These are phyloP conservation scores for Zhuqinia jingwanae DNA, from an alignment of 2,888 invertebrate genomes.

Conservation along the genomic window DNA sequence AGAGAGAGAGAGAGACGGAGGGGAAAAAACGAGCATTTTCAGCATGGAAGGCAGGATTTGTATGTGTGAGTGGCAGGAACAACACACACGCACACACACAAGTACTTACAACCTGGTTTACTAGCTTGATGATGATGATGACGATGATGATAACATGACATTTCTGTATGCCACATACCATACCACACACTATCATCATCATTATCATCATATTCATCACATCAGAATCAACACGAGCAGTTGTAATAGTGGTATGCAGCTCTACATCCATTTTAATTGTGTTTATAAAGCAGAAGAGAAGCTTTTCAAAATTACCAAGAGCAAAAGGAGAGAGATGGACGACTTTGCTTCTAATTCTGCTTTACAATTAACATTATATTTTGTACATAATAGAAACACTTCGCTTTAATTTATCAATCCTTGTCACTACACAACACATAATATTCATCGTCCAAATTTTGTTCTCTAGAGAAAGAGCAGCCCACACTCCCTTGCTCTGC, in stretches of 20 bases:
- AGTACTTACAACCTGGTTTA: no score
- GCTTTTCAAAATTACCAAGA: no score
- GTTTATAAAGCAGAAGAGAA: background rate
- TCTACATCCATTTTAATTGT: background rate
- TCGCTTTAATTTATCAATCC: no score
- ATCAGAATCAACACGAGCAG: background rate
- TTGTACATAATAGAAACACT: no score
- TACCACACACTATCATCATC: background rate
- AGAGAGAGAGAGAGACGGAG: no score
- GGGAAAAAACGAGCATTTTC: no score
- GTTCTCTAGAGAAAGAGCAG: background rate
- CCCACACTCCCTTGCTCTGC: background rate
- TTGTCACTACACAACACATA: no score
- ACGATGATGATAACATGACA: slow-evolving; percentile 39
- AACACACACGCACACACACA: no score
- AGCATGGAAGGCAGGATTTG: no score
- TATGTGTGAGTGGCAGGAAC: no score
- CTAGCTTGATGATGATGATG: background rate
- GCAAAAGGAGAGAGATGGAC: background rate
- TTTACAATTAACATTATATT: no score
- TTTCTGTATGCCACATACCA: background rate
- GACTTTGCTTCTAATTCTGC: background rate
- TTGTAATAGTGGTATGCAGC: background rate
- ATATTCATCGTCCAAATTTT: no score
- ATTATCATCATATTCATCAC: background rate